Conservation (phyloP, 2,113 vertebrate species). For the Suricata suricatta region DNA sequence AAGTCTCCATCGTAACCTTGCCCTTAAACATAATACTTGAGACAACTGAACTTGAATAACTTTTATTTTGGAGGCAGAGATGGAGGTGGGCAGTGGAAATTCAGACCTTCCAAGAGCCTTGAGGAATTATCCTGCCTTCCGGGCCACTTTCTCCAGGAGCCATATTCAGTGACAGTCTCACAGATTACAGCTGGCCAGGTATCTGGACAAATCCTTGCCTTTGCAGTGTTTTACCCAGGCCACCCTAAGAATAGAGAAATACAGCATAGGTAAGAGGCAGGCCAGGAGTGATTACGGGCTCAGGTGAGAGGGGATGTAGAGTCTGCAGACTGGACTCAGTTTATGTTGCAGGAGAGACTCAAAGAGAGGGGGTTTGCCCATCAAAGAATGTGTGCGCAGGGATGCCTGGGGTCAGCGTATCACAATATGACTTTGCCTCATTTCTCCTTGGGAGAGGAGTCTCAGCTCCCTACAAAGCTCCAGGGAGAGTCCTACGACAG, state of each 20-base stretch:
- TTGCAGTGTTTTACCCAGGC: not conserved
- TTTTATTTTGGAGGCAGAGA: slow-evolving; percentile 26
- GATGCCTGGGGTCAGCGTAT: not conserved
- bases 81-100: not conserved
- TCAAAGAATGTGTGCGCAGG: too few species aligned
- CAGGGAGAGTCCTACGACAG: not conserved
- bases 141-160: not conserved
- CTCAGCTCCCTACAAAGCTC: not conserved
- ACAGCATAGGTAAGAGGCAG: not conserved
- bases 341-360: not conserved
- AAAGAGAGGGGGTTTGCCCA: not conserved
- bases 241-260: not conserved
- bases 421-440: not conserved
- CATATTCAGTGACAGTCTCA: not conserved
- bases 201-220: not conserved
- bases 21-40: not conserved
- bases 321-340: not conserved
- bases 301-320: not conserved
- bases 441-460: not conserved
- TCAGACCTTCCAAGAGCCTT: not conserved
- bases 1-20: not conserved
- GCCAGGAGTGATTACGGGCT: not conserved
- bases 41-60: not conserved
- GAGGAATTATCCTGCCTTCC: not conserved
- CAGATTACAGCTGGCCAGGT: not conserved